Conservation (phyloP, 2,888 invertebrate species). For the Pterostichus niger region DNA sequence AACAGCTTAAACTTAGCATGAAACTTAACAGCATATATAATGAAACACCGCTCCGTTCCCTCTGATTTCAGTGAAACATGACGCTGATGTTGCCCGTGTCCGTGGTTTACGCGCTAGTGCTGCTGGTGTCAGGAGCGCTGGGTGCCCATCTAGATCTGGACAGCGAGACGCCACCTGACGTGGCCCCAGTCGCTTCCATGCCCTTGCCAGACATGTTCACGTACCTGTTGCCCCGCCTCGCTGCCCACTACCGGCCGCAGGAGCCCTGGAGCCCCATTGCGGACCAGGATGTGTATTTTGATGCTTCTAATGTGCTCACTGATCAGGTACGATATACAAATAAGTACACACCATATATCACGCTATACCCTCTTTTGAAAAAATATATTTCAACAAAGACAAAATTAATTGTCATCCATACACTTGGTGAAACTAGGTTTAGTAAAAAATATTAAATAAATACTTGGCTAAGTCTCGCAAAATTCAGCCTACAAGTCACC, state of each 20-base stretch:
- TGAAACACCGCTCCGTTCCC: too few species aligned
- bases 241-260: not conserved
- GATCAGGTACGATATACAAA: conserved; percentile 9
- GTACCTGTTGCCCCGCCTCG: not conserved
- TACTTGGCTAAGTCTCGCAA: too few species aligned
- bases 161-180: not conserved
- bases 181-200: not conserved
- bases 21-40: too few species aligned
- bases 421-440: too few species aligned
- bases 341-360: too few species aligned
- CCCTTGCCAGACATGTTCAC: conserved; percentile 14
- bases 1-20: too few species aligned
- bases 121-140: conserved; percentile 24
- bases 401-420: too few species aligned
- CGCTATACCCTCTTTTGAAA: too few species aligned
- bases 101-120: not conserved
- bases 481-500: too few species aligned
- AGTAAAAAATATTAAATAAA: too few species aligned
- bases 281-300: not conserved
- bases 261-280: not conserved
- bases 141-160: conserved; percentile 39
- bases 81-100: conserved; percentile 25
- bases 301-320: not conserved
- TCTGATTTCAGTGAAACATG: not conserved
- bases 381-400: too few species aligned